Base-by-base conservation (phyloP, 2,113 vertebrate species). In the Pachypanchax playfairii region DNA sequence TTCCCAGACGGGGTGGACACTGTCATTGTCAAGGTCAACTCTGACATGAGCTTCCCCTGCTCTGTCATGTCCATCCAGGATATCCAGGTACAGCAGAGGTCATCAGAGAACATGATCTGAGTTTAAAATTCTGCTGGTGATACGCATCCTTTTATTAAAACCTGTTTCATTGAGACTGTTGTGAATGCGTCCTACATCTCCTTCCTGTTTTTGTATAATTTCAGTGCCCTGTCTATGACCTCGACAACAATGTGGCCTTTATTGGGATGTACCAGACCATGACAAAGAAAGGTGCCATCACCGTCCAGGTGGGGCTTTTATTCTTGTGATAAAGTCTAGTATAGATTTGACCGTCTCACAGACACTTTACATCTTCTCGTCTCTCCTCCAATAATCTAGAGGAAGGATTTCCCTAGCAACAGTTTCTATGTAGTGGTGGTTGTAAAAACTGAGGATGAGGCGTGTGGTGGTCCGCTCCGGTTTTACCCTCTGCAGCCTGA, bases 251-350 rank as follows among this genome's bases (percentile, higher is more conserved):
- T 0, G 97, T 99, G 65, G 96, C 95, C 66, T 99, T 99, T 84
- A 96, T 95, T 0, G 97, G 97, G 71, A 98, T 97, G 93, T 98
- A 98, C 87, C 97, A 99, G 90, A 99, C 97, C 1, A 98, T 98
- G 94, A 99, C 97, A 0, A 98, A 95, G 90, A 98, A 94, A 83
- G 96, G 93, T 0, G 97, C 97, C 57, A 98, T 99, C 86, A 99
- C 97, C 0, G 97, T 99, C 59, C 97, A 99, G 97, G 97, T 98
- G 90, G 28, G n/a, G n/a, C n/a, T 47, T n/a, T 31, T 47, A 31
- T 7, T 7, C 21, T 20, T 44, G 10, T 14, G 21, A 36, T 7
- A 25, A 24, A 38, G 22, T 46, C 7, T 2, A 0, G 8, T 24
- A 4, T 6, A 44, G 11, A 28, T n/a, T 13, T n/a, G 15, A 55